Evolutionary conservation across 2,797 vertebrate species (phyloP).

Genomic region (Anguilla anguilla): DNA sequence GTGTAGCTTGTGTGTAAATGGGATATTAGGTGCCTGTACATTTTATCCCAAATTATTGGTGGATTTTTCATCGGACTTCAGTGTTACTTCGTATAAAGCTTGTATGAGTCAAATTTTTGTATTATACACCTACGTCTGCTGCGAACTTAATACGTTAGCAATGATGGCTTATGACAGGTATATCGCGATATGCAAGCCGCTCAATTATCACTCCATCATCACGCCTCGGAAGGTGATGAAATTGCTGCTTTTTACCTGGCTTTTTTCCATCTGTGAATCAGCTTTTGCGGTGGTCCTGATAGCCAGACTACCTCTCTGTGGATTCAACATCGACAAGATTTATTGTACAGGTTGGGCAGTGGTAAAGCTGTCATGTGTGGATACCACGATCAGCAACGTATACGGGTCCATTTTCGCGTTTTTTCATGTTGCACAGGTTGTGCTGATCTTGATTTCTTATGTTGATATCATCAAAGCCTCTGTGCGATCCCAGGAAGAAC

Average conservation of each 20-base stretch:
- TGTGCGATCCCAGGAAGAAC: too few species aligned
- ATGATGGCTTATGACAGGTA: background rate
- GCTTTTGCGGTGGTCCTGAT: background rate
- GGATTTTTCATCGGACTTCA: background rate
- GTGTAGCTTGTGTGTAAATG: conserved; percentile 26
- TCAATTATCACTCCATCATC: too few species aligned
- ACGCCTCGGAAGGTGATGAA: too few species aligned
- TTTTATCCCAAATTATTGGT: conserved; percentile 23
- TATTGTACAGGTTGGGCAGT: conserved; percentile 11
- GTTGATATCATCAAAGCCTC: conserved; percentile 36
- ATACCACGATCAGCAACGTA: conserved; percentile 52
- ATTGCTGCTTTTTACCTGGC: conserved; percentile 7
- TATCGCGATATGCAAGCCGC: too few species aligned
- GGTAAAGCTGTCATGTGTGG: conserved; percentile 56
- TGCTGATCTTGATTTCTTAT: conserved; percentile 62
- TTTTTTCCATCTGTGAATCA: background rate
- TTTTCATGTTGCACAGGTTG: conserved; percentile 39
- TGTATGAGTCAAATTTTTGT: conserved; percentile 27
- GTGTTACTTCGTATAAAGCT: background rate
- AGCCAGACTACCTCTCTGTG: conserved; percentile 17
- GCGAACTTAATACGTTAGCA: conserved; percentile 22
- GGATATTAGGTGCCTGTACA: conserved; percentile 7
- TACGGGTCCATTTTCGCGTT: conserved; percentile 52
- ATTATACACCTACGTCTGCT: conserved; percentile 1
- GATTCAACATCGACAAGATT: background rate